Evolutionary conservation across 53 echinoderm and acorn worm species (phyloP).

Genomic region (Mesocentrotus franciscanus): DNA sequence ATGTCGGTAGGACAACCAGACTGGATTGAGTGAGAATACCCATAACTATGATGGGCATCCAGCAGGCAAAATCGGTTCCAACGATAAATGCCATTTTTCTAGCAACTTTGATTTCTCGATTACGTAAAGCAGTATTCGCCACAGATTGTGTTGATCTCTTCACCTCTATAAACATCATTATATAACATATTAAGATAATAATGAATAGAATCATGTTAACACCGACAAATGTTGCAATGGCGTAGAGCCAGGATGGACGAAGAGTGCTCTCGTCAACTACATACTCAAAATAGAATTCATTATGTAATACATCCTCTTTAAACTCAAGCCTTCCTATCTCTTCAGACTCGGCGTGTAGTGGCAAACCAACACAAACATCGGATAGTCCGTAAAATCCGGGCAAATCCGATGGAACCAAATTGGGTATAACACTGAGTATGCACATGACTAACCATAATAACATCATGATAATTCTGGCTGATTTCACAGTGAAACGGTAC

Average conservation of each 20-base stretch:
- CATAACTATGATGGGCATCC: slow-evolving; percentile 74
- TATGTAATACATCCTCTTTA: not conserved
- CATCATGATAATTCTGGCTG: not conserved
- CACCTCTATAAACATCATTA: slow-evolving; percentile 61
- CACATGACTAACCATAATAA: not conserved
- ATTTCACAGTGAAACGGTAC: not conserved
- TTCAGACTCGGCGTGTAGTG: slow-evolving; percentile 33
- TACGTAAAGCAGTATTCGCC: not conserved
- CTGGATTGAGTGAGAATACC: slow-evolving; percentile 64
- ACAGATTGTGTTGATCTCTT: slow-evolving; percentile 31
- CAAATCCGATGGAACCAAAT: not conserved
- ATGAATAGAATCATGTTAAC: slow-evolving; percentile 63
- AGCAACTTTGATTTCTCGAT: slow-evolving; percentile 68
- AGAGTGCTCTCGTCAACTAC: slow-evolving; percentile 11
- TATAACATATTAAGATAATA: slow-evolving; percentile 63
- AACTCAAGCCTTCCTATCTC: slow-evolving; percentile 23
- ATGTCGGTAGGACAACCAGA: slow-evolving; percentile 55
- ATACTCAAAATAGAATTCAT: not conserved
- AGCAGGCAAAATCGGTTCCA: slow-evolving; percentile 71
- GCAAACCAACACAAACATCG: slow-evolving; percentile 64
- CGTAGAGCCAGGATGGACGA: slow-evolving; percentile 55
- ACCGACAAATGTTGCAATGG: slow-evolving; percentile 63
- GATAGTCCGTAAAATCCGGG: slow-evolving; percentile 62
- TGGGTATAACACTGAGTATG: not conserved
- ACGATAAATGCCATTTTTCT: slow-evolving; percentile 68